Percentiles rank a stretch among this genome's conserved stretches.
phyloP scores from a whole-genome alignment of 2,113 vertebrate genomes.

The rabbit (Oryctolagus cuniculus) region mOryCun1.1 NC_091453.1:17609001-17609500 shows the following conservation, averaged over 20 bases:
- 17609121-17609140: background rate
- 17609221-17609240: background rate
- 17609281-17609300: background rate
- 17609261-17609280: slow-evolving; percentile 2
- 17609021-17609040: too few species aligned
- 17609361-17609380: slow-evolving; percentile 26
- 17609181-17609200: background rate
- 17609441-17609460: slow-evolving; percentile 31
- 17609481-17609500: slow-evolving; percentile 38
- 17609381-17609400: slow-evolving; percentile 26
- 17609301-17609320: background rate
- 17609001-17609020: too few species aligned
- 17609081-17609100: background rate
- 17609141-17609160: background rate
- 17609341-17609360: background rate
- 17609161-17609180: background rate
- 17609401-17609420: background rate
- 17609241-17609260: slow-evolving; percentile 19
- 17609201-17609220: background rate
- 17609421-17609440: slow-evolving; percentile 21
- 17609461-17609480: slow-evolving; percentile 40
- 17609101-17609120: background rate
- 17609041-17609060: too few species aligned
- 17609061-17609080: too few species aligned
- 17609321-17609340: slow-evolving; percentile 37